Evolutionary conservation across 2,888 invertebrate genomes (phyloP).

Genomic region (Tenthredo distinguenda): DNA sequence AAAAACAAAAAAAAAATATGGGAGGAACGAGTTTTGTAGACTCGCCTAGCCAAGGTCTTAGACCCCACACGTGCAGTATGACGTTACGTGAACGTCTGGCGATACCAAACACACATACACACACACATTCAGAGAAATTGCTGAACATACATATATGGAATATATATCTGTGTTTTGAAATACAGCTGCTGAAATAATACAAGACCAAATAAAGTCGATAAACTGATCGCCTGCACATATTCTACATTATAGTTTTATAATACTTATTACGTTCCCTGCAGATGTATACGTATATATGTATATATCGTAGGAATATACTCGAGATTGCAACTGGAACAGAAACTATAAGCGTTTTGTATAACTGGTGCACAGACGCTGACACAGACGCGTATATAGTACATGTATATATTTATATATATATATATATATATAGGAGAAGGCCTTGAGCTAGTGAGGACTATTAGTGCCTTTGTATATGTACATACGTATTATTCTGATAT

Average conservation of each 20-base stretch:
- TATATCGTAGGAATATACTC: not conserved
- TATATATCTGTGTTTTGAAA: no score
- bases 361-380: not conserved
- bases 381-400: no score
- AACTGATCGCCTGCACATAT: no score
- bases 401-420: not conserved
- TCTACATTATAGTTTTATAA: no score
- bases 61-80: conserved; percentile 33
- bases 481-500: not conserved
- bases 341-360: not conserved
- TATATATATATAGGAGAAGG: not conserved
- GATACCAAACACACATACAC: not conserved
- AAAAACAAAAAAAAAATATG: not conserved
- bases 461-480: not conserved
- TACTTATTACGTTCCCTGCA: no score
- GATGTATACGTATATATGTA: not conserved
- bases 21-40: not conserved
- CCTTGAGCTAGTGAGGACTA: conserved; percentile 29
- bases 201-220: no score
- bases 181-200: no score
- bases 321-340: not conserved
- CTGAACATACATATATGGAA: not conserved
- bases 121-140: not conserved
- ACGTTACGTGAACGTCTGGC: conserved; percentile 30
- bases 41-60: conserved; percentile 35